Evolutionary conservation across 1,140 invertebrate species (phyloP).

Genomic region (Wiebesia pumilae): DNA sequence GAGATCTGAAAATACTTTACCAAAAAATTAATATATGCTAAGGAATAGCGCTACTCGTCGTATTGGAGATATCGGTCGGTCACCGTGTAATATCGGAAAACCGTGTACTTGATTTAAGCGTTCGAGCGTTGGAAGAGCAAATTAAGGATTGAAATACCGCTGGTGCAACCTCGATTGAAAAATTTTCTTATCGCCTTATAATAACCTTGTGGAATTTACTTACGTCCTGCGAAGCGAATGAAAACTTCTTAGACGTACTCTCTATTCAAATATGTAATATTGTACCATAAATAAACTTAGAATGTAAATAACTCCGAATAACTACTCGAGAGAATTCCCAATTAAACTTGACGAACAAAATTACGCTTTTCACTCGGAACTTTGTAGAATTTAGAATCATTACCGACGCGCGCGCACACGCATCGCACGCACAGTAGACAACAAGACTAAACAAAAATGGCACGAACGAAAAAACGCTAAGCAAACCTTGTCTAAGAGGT

Average conservation of each 20-base stretch:
- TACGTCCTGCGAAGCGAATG: background rate
- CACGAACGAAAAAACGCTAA: background rate
- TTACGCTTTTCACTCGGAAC: slow-evolving; percentile 24
- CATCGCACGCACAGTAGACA: background rate
- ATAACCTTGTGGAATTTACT: background rate
- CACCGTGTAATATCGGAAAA: too few relatives aligned
- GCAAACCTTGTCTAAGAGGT: background rate
- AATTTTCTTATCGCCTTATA: background rate
- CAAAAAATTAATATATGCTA: too few relatives aligned
- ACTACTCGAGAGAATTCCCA: slow-evolving; percentile 31
- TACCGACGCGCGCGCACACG: slow-evolving; percentile 28
- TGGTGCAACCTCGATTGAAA: background rate
- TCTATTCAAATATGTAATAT: slow-evolving; percentile 17
- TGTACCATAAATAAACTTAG: slow-evolving; percentile 5
- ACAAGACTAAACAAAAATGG: background rate
- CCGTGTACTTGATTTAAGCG: too few relatives aligned
- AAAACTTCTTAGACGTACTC: background rate
- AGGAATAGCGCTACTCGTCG: too few relatives aligned
- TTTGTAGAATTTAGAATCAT: slow-evolving; percentile 39
- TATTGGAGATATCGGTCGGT: too few relatives aligned
- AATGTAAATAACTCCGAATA: slow-evolving; percentile 43
- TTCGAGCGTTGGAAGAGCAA: too few relatives aligned
- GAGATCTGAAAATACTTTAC: too few relatives aligned
- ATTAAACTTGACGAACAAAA: slow-evolving; percentile 51
- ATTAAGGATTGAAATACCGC: background rate